phyloP scores from a whole-genome alignment of 2,888 invertebrate genomes.

The Acronicta aceris region DNA sequence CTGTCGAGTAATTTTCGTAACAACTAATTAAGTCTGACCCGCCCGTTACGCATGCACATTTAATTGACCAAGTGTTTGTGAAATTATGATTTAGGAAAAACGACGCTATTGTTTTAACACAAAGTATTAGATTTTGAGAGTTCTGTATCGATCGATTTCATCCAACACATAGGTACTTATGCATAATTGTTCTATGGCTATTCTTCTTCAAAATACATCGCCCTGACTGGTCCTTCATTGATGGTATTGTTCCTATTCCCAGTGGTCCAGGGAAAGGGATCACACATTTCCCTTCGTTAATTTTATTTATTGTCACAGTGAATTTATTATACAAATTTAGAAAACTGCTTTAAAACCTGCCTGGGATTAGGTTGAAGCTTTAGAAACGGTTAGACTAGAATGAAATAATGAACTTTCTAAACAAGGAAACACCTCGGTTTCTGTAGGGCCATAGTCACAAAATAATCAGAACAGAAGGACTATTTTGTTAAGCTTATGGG shows the following conservation, averaged over 20 bases:
- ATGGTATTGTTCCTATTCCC: background rate
- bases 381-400: slow-evolving; percentile 37
- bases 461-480: slow-evolving; percentile 10
- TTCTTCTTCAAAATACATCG: too few relatives aligned
- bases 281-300: too few relatives aligned
- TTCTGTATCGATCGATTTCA: too few relatives aligned
- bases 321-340: too few relatives aligned
- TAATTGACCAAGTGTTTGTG: slow-evolving; percentile 40
- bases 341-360: background rate
- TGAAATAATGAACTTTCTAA: slow-evolving; percentile 60
- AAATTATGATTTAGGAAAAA: slow-evolving; percentile 27
- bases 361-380: background rate
- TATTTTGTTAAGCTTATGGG: background rate
- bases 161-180: too few relatives aligned
- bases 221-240: too few relatives aligned
- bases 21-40: slow-evolving; percentile 46
- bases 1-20: slow-evolving; percentile 40
- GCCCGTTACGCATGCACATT: slow-evolving; percentile 39
- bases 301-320: background rate
- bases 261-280: too few relatives aligned
- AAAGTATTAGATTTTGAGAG: background rate
- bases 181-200: too few relatives aligned
- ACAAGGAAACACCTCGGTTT: slow-evolving; percentile 25
- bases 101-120: slow-evolving; percentile 1
- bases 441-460: background rate